phyloP scores from a whole-genome alignment of 1,140 invertebrate species.

The Leptonema lineaticorne region DNA sequence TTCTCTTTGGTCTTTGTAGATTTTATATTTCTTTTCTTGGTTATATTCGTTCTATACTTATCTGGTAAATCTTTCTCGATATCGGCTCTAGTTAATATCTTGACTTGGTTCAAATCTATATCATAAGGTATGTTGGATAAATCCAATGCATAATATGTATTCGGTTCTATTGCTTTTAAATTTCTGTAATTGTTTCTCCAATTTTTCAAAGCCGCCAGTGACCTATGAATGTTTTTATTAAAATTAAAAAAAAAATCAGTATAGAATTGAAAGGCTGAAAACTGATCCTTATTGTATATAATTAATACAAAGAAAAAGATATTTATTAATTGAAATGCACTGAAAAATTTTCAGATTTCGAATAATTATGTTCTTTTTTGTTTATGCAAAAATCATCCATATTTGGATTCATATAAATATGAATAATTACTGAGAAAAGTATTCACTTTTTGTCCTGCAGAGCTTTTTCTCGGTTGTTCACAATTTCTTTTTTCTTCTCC shows the following conservation, averaged over 20 bases:
- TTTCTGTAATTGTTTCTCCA: conserved; percentile 50
- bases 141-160: conserved; percentile 44
- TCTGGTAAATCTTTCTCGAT: conserved; percentile 55
- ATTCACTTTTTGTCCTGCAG: conserved; percentile 51
- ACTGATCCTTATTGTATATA: too few species aligned
- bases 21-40: conserved; percentile 44
- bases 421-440: conserved; percentile 1
- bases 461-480: conserved; percentile 49
- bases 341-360: not conserved
- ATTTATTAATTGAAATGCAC: not conserved
- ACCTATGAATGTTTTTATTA: conserved; percentile 46
- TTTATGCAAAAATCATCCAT: too few species aligned
- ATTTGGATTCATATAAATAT: not conserved
- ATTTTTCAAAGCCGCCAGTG: conserved; percentile 47
- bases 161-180: conserved; percentile 40
- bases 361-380: too few species aligned
- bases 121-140: conserved; percentile 48
- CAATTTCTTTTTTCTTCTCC: conserved; percentile 49
- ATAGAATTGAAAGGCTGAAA: too few species aligned
- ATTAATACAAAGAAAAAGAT: too few species aligned
- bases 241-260: conserved; percentile 33
- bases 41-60: conserved; percentile 50
- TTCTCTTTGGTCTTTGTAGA: conserved; percentile 45
- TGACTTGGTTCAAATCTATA: conserved; percentile 50
- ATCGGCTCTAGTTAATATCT: conserved; percentile 49